These are phyloP conservation scores for Heterochromis multidens DNA, from an alignment of 2,113 vertebrate genomes.

Conservation along the genomic window DNA sequence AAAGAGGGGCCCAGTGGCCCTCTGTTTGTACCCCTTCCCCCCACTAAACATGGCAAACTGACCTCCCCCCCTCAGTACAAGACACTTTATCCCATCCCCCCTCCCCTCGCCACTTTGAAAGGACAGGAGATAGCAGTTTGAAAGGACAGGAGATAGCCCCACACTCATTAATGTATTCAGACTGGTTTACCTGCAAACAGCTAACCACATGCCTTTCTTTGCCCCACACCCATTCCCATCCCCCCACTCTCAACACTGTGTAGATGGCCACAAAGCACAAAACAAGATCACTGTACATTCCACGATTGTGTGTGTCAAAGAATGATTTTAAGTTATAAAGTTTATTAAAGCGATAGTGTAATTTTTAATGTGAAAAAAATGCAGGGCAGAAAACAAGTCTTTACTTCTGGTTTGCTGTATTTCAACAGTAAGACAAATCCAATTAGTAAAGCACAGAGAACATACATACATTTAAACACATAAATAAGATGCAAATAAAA, in stretches of 20 bases:
- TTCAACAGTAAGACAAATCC: background rate
- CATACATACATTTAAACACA: background rate
- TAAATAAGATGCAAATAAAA: background rate
- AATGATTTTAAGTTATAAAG: background rate
- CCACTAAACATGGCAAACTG: constrained; percentile 69
- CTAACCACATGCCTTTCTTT: constrained; percentile 43
- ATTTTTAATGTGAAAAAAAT: background rate
- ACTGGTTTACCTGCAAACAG: constrained; percentile 76
- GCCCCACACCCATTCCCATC: constrained; percentile 6
- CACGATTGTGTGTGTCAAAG: background rate
- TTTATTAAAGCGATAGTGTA: background rate
- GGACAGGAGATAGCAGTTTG: constrained; percentile 78
- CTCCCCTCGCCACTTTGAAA: constrained; percentile 68
- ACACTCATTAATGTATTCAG: constrained; percentile 73
- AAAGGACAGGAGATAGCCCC: constrained; percentile 77
- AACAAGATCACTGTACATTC: background rate
- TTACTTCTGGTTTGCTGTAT: background rate
- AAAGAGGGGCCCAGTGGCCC: constrained; percentile 69
- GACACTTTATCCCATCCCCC: constrained; percentile 69
- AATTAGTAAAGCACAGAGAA: background rate
- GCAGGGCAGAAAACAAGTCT: rapidly evolving
- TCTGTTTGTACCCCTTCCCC: constrained; percentile 77
- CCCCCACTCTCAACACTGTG: constrained; percentile 5
- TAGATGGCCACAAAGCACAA: background rate
- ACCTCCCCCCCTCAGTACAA: constrained; percentile 67